These are phyloP conservation scores for Nothura maculosa DNA, from an alignment of 2,797 vertebrate genomes.

Conservation along the genomic window DNA sequence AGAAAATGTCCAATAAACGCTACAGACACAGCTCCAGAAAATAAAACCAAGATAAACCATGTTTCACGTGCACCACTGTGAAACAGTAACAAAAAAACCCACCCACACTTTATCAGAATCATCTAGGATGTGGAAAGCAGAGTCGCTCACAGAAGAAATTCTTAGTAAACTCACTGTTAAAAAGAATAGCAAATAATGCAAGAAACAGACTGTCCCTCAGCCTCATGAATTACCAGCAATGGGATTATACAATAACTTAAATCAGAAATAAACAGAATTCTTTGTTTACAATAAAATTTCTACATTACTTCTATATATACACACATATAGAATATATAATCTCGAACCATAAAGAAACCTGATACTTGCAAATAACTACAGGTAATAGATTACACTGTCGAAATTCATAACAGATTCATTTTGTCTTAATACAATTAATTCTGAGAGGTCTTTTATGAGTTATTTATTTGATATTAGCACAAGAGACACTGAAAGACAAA, in stretches of 20 bases:
- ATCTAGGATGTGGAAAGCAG: not conserved
- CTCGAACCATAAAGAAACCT: not conserved
- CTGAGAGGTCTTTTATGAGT: not conserved
- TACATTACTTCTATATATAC: too few species aligned
- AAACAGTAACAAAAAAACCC: not conserved
- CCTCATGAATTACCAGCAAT: not conserved
- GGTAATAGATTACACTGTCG: not conserved
- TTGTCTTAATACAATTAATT: not conserved
- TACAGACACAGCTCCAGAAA: not conserved
- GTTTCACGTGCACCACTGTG: not conserved
- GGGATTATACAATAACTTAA: not conserved
- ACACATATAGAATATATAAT: too few species aligned
- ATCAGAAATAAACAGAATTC: not conserved
- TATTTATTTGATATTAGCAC: not conserved
- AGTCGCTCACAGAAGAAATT: not conserved
- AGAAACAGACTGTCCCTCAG: not conserved
- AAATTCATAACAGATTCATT: not conserved
- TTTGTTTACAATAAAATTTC: too few species aligned
- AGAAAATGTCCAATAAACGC: not conserved
- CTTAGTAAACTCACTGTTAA: not conserved
- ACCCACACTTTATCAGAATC: not conserved
- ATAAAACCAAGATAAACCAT: rapidly evolving
- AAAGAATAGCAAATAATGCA: not conserved
- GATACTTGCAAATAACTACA: rapidly evolving
- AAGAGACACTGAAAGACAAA: not conserved